Evolutionary conservation across 2,113 vertebrate genomes (phyloP).

Genomic region (Gallinago paraguaiae): DNA sequence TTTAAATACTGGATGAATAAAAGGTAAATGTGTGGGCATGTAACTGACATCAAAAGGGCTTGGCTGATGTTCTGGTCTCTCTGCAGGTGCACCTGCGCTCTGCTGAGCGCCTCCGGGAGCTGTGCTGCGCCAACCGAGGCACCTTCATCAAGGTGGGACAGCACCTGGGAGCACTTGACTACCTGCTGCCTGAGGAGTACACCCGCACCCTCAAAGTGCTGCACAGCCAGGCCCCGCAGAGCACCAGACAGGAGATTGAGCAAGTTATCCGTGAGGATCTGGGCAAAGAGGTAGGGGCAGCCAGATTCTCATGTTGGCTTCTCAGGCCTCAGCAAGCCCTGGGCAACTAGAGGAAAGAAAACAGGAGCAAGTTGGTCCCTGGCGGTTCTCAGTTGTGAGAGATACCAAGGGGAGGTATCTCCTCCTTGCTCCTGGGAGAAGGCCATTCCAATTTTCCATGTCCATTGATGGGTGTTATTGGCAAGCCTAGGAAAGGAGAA

Average conservation of each 20-base stretch:
- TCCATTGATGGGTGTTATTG: background rate
- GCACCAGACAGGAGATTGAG: constrained; percentile 87
- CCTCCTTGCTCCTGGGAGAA: background rate
- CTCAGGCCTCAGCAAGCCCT: background rate
- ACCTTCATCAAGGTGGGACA: constrained; percentile 99
- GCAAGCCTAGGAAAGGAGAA: background rate
- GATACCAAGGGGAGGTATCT: background rate
- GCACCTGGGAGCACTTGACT: constrained; percentile 93
- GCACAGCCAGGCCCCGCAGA: constrained; percentile 91
- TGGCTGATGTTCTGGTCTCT: background rate
- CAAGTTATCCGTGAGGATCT: constrained; percentile 94
- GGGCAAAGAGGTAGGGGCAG: constrained; percentile 85
- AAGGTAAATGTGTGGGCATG: rapidly evolving
- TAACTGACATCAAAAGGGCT: background rate
- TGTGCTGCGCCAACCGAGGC: constrained; percentile 96
- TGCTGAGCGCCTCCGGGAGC: constrained; percentile 86
- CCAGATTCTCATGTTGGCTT: background rate
- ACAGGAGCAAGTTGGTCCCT: background rate
- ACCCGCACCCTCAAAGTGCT: constrained; percentile 92
- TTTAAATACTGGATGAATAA: background rate
- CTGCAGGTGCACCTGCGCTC: constrained; percentile 89
- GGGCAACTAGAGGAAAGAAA: background rate
- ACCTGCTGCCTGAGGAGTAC: constrained; percentile 93
- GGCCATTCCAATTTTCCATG: background rate
- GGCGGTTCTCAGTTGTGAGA: background rate